Conservation (phyloP, 2,888 invertebrate species). For the Coremacera marginata region DNA sequence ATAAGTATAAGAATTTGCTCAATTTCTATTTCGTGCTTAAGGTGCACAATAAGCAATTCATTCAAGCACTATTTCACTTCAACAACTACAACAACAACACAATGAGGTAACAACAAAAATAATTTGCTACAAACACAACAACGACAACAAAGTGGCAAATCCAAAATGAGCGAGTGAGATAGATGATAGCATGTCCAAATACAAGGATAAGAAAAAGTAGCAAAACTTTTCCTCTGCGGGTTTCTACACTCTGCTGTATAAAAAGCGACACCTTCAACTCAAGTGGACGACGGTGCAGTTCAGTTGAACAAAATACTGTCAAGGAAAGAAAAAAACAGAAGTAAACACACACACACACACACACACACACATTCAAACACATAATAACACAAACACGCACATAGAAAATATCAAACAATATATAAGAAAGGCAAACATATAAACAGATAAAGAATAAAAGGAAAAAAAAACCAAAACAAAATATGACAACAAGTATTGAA, state of each 20-base stretch:
- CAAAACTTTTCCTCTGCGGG: constrained; percentile 10
- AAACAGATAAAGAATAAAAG: not conserved
- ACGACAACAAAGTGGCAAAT: not conserved
- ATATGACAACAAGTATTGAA: not conserved
- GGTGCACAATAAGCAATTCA: constrained; percentile 53
- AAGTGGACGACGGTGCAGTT: constrained; percentile 12
- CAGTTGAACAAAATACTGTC: not conserved
- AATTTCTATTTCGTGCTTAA: constrained; percentile 50
- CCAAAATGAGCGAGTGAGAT: constrained; percentile 10
- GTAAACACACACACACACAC: not conserved
- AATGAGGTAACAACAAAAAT: not conserved
- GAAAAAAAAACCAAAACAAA: constrained; percentile 4
- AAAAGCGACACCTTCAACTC: constrained; percentile 25
- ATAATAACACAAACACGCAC: not conserved
- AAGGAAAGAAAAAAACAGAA: not conserved
- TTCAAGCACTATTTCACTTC: constrained; percentile 51
- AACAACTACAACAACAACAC: constrained; percentile 13
- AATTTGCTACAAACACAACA: not conserved
- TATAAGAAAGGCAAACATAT: not conserved
- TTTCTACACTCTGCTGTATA: not conserved
- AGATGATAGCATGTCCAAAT: constrained; percentile 23
- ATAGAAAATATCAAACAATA: not conserved
- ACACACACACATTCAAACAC: not conserved
- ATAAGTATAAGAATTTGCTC: constrained; percentile 45
- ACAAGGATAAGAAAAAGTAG: constrained; percentile 14